Base-by-base conservation (phyloP, 2,113 vertebrate species). In the Castor canadensis region DNA sequence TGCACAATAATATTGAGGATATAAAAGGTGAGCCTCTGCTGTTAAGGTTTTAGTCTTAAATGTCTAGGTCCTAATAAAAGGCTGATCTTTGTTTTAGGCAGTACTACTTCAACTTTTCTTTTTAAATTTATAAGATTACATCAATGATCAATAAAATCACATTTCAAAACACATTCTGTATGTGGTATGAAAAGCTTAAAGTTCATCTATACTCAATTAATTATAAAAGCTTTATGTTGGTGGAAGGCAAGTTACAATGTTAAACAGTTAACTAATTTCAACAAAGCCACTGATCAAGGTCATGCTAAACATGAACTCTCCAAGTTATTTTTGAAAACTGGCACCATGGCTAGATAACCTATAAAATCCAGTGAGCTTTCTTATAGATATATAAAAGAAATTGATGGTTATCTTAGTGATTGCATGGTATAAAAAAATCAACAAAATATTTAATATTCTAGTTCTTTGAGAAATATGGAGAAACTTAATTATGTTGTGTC, bases 401-500 rank as follows among this genome's bases (percentile, higher is more conserved):
- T 10, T 72, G 47, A 0, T 80, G 85, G 2, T 52, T 12, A 58
- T 52, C n/a, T 81, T 35, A 81, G 10, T 26, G 45, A 88, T 76
- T 9, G 60, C 28, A 28, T 28, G 35, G 1, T 13, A 7, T 6
- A 56, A 87, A 47, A 69, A 90, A 80, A 6, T 32, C 56, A 64
- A 64, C 1, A 92, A 64, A 45, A 35, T 83, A 94, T 71, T 43
- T 81, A 26, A 32, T 83, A 2, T 69, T 89, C 9, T 92, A 5
- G 69, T 52, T 60, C 72, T 54, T 87, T 9, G 47, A 72, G 1
- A 54, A 1, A 38, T n/a, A 49, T 71, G 16, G 2, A 96, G 28
- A 92, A 81, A 47, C 92, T 95, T 91, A 94, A 82, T 93, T 89
- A 73, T 92, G 73, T 84, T 77, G 64, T 2, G 81, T 97, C 20